These are phyloP conservation scores for Otis tarda DNA, from an alignment of 2,113 vertebrate species.

Conservation along the genomic window DNA sequence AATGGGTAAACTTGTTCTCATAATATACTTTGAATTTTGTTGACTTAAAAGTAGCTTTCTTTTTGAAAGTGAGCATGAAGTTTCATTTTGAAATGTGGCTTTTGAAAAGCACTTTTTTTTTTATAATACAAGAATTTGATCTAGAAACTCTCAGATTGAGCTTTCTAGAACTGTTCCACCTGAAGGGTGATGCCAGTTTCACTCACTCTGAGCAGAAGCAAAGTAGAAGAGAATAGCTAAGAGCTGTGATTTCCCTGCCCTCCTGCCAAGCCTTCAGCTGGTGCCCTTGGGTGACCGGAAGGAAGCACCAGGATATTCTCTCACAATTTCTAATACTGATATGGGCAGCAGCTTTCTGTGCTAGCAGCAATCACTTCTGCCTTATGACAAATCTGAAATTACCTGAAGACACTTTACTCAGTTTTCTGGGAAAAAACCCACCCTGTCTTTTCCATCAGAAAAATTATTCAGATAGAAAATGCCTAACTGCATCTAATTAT, in stretches of 20 bases:
- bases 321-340: background rate
- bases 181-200: background rate
- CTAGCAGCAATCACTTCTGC: background rate
- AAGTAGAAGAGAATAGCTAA: background rate
- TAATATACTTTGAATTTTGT: background rate
- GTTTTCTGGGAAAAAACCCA: background rate
- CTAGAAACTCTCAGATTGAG: background rate
- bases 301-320: background rate
- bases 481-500: background rate
- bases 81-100: background rate
- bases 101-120: background rate
- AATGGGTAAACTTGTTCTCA: background rate
- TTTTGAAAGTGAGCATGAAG: background rate
- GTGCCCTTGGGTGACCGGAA: background rate
- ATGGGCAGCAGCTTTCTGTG: background rate
- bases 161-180: background rate
- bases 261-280: background rate
- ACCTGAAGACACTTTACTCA: background rate
- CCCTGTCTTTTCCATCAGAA: background rate
- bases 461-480: background rate
- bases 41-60: background rate
- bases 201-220: background rate
- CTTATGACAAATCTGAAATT: background rate
- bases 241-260: background rate
- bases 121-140: background rate